Conservation (phyloP, 2,113 vertebrate species). For the Pithys albifrons region DNA sequence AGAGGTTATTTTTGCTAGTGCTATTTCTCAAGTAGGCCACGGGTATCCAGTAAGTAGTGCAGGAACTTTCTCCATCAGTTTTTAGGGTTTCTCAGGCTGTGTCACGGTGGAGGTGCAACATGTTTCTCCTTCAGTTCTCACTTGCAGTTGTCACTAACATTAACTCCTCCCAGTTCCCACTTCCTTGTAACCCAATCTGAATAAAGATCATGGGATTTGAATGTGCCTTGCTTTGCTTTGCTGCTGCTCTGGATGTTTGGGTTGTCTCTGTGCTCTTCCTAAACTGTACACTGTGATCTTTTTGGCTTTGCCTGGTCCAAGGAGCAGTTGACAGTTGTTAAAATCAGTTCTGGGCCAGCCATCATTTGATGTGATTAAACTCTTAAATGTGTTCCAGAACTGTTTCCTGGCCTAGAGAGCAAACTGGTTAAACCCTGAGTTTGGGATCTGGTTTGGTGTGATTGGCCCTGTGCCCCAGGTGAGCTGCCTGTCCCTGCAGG, state of each 20-base stretch:
- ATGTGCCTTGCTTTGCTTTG: background rate
- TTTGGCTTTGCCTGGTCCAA: conserved; percentile 19
- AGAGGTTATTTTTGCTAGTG: conserved; percentile 55
- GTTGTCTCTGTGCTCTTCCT: background rate
- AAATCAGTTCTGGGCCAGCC: conserved; percentile 52
- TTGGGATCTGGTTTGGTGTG: conserved; percentile 14
- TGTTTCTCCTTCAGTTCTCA: conserved; percentile 41
- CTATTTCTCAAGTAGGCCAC: conserved; percentile 56
- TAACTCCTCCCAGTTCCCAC: conserved; percentile 44
- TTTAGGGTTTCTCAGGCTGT: conserved; percentile 6
- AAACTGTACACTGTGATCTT: background rate
- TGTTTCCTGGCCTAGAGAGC: conserved; percentile 62
- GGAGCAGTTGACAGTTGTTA: conserved; percentile 58
- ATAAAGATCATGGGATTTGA: conserved; percentile 47
- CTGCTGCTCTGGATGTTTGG: background rate
- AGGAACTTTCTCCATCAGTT: conserved; percentile 38
- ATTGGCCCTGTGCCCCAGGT: background rate
- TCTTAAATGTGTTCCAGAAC: conserved; percentile 63
- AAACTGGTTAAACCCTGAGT: conserved; percentile 36
- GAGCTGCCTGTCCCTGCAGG: background rate
- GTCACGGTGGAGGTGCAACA: background rate
- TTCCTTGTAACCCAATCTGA: conserved; percentile 64
- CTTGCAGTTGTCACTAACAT: conserved; percentile 30
- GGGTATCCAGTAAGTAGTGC: conserved; percentile 26
- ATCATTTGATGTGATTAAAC: conserved; percentile 48